A percentile compares a stretch with the other conserved stretches of the same genome.
Conservation (phyloP, 1,140 invertebrate species). For the Drosophila pectinifera region DNA sequence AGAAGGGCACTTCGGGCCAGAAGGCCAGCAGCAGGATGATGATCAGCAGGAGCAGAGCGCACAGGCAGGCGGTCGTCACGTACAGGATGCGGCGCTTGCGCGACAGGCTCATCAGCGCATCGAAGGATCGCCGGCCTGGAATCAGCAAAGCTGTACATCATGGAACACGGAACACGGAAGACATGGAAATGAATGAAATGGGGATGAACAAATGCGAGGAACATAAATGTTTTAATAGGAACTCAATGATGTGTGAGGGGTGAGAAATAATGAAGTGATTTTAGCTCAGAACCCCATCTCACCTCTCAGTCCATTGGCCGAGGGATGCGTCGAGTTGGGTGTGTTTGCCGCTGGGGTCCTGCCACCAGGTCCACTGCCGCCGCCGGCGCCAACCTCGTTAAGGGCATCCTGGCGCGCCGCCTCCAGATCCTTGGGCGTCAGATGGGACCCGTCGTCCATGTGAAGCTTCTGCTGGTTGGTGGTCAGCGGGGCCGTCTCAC, state of each 20-base stretch:
- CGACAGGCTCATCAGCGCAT: constrained; percentile 76
- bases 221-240: no score
- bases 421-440: constrained; percentile 75
- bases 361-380: constrained; percentile 27
- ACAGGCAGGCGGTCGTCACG: constrained; percentile 76
- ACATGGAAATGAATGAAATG: constrained; percentile 25
- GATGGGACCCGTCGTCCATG: constrained; percentile 64
- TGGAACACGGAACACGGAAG: neutral
- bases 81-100: constrained; percentile 78
- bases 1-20: constrained; percentile 83
- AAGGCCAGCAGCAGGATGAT: constrained; percentile 79
- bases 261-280: neutral
- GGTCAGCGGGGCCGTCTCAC: constrained; percentile 78
- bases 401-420: constrained; percentile 64
- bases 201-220: constrained; percentile 8
- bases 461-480: constrained; percentile 81
- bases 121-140: constrained; percentile 80
- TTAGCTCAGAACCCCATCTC: neutral
- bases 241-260: neutral
- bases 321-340: constrained; percentile 67
- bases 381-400: constrained; percentile 21
- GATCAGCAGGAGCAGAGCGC: constrained; percentile 76
- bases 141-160: constrained; percentile 72
- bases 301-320: constrained; percentile 80
- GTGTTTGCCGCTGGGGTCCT: constrained; percentile 67